phyloP scores from a whole-genome alignment of 2,113 vertebrate genomes.

The Protomyctophum bolini region DNA sequence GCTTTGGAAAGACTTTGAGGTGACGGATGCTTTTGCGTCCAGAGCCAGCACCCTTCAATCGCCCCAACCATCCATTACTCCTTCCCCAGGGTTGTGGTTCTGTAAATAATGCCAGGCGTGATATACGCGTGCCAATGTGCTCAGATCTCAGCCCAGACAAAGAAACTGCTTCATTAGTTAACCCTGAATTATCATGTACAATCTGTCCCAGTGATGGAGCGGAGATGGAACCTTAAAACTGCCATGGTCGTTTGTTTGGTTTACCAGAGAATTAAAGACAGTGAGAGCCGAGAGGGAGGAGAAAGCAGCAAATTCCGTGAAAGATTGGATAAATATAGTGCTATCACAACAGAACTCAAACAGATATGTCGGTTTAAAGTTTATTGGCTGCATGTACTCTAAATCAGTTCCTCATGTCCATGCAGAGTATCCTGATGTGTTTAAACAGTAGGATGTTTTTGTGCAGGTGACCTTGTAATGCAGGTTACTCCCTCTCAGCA shows the following conservation, averaged over 20 bases:
- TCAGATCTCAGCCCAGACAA: conserved; percentile 51
- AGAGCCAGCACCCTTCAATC: conserved; percentile 39
- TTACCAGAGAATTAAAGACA: background rate
- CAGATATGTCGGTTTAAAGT: conserved; percentile 4
- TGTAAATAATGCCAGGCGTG: conserved; percentile 62
- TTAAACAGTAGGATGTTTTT: conserved; percentile 20
- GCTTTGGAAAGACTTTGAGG: conserved; percentile 46
- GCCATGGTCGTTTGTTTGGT: conserved; percentile 24
- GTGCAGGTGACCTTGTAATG: background rate
- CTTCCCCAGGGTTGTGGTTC: conserved; percentile 62
- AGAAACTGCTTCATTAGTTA: conserved; percentile 45
- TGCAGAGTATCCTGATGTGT: background rate
- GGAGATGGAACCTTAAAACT: conserved; percentile 40
- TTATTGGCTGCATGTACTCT: background rate
- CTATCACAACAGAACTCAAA: conserved; percentile 23
- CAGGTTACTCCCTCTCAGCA: conserved; percentile 9
- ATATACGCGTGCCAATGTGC: conserved; percentile 47
- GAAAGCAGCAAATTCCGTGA: background rate
- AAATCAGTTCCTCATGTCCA: background rate
- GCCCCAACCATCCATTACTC: conserved; percentile 39
- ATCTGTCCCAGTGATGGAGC: conserved; percentile 21
- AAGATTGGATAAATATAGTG: conserved; percentile 14
- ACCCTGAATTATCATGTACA: conserved; percentile 32
- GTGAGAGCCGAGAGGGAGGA: background rate
- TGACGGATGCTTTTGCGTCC: conserved; percentile 53